Conservation (phyloP, 2,797 vertebrate species). For the Betta splendens region DNA sequence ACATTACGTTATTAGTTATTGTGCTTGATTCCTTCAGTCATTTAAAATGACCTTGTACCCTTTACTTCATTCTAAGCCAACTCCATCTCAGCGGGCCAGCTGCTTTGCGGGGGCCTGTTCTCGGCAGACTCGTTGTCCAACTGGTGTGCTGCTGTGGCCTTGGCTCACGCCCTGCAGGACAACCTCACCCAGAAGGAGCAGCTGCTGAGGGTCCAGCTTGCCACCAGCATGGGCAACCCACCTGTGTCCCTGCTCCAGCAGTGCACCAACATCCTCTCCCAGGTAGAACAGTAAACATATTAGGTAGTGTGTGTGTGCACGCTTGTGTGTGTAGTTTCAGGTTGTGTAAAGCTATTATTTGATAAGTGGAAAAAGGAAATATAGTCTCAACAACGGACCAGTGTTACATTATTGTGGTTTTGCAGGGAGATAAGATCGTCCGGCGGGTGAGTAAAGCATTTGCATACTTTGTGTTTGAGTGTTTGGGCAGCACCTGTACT, state of each 20-base stretch:
- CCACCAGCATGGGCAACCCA: constrained; percentile 95
- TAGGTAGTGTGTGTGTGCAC: not conserved
- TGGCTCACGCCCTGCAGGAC: constrained; percentile 95
- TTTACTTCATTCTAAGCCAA: constrained; percentile 78
- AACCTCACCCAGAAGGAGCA: constrained; percentile 96
- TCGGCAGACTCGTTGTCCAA: constrained; percentile 96
- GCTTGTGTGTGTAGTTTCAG: not conserved
- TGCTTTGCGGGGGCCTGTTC: constrained; percentile 96
- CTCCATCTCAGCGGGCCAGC: constrained; percentile 94
- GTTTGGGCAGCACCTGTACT: constrained; percentile 65
- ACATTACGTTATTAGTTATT: no score
- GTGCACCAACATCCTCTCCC: constrained; percentile 98
- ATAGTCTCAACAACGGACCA: constrained; percentile 57
- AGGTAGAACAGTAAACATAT: constrained; percentile 80
- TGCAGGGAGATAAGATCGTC: constrained; percentile 99
- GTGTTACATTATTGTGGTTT: constrained; percentile 91
- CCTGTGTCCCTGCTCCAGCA: constrained; percentile 97
- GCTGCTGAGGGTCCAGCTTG: constrained; percentile 93
- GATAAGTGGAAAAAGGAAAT: constrained; percentile 2
- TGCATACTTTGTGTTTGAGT: constrained; percentile 68
- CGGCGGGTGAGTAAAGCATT: constrained; percentile 92
- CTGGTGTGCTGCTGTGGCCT: constrained; percentile 96
- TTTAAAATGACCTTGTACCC: not conserved
- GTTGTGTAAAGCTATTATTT: constrained; percentile 10
- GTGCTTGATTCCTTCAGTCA: no score